Base-by-base conservation (phyloP, 2,113 vertebrate genomes). In the Siniperca chuatsi region DNA sequence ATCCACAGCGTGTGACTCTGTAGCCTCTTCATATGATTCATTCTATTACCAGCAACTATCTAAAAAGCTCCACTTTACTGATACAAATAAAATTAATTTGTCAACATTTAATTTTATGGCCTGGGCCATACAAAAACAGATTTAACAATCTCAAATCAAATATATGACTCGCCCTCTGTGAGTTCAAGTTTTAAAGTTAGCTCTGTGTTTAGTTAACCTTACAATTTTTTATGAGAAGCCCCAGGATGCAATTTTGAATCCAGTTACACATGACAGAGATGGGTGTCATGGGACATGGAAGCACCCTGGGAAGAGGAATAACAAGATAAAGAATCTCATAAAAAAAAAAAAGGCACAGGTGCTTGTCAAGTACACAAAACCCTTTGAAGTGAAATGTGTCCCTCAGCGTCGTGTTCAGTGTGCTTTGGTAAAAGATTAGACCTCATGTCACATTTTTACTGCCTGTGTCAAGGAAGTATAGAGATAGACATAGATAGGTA, bases 291-390 rank as follows among this genome's bases (percentile, higher is more conserved):
- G 78, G 86, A 88, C 75, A 52, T 52, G 29, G 50, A 79, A 64
- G 54, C 33, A 76, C 65, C 64, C 65, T 20, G 70, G 50, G 21
- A 86, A 52, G 46, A 78, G 2, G 11, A 82, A 57, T 78, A 78
- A 83, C 70, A 67, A 90, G 83, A 84, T 62, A 81, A 67, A 88
- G 65, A 64, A 29, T 81, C 48, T 75, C 57, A 61, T 77, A 75
- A 82, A 68, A 70, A 60, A 70, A 60, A 37, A 68, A 58, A 75
- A 35, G 50, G 15, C 46, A 54, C 62, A 75, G 80, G 55, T 74
- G 72, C 77, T 86, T 50, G 61, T 82, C 68, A 86, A 84, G 35
- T 23, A 29, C 78, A 89, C 72, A 81, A 57, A 75, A 55, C 37
- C 42, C 64, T 83, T 44, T 76, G 74, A 72, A 84, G 75, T 66